Evolutionary conservation across 2,888 invertebrate species (phyloP).

Genomic region (Ophioninae sp.): DNA sequence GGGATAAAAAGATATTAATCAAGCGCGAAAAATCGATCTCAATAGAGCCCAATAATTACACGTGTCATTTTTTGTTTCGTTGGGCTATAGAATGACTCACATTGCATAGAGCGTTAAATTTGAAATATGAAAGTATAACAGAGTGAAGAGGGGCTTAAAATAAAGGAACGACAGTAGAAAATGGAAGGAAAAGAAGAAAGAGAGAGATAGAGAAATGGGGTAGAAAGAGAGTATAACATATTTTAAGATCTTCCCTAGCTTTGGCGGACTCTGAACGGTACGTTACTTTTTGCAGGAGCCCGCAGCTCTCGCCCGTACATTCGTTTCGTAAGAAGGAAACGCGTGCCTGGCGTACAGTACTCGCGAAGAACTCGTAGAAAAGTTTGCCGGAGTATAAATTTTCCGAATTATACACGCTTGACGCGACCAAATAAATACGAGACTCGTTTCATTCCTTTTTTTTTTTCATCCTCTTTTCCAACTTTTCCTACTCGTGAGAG

Average conservation of each 20-base stretch:
- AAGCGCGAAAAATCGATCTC: neutral
- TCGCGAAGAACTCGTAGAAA: conserved; percentile 58
- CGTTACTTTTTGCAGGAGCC: conserved; percentile 47
- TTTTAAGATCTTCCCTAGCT: conserved; percentile 45
- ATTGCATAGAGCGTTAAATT: conserved; percentile 23
- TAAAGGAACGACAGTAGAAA: neutral
- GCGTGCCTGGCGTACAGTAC: conserved; percentile 40
- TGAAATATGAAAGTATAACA: conserved; percentile 19
- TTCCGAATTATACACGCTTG: conserved; percentile 63
- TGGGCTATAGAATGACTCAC: conserved; percentile 48
- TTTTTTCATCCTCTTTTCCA: conserved; percentile 17
- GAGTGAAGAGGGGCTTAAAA: neutral
- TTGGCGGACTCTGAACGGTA: conserved; percentile 48
- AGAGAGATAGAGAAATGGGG: neutral
- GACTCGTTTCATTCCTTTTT: conserved; percentile 44
- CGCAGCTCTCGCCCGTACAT: neutral
- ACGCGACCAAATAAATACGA: conserved; percentile 68
- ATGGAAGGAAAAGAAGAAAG: conserved; percentile 5
- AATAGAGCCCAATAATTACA: conserved; percentile 9
- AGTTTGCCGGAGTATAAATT: conserved; percentile 68
- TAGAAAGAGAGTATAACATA: conserved; percentile 37
- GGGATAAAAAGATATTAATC: neutral
- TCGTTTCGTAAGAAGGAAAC: conserved; percentile 25
- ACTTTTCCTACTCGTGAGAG: conserved; percentile 10
- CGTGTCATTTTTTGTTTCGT: neutral